These are phyloP conservation scores for Poecile atricapillus DNA, from an alignment of 2,113 vertebrate genomes.

Conservation along the genomic window DNA sequence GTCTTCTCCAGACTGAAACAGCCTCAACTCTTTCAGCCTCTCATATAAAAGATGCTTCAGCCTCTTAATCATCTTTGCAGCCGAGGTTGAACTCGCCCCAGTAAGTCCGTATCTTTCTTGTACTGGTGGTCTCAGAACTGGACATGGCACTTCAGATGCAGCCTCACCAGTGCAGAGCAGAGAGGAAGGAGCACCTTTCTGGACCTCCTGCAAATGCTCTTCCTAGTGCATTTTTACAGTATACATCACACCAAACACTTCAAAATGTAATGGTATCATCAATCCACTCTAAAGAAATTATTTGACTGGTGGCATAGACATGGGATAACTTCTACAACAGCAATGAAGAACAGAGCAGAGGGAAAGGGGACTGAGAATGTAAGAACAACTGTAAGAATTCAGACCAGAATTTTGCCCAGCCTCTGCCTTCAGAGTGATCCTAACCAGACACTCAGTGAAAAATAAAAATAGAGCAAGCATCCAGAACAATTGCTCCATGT, in stretches of 20 bases:
- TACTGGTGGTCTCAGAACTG: not conserved
- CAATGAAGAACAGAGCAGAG: not conserved
- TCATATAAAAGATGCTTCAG: not conserved
- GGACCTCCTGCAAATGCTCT: not conserved
- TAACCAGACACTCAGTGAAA: not conserved
- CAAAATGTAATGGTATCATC: not conserved
- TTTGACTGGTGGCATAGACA: not conserved
- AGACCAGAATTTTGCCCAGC: not conserved
- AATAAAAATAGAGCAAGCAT: not conserved
- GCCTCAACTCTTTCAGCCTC: not conserved
- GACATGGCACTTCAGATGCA: not conserved
- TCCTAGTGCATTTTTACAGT: not conserved
- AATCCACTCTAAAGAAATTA: not conserved
- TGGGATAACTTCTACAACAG: not conserved
- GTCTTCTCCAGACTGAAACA: not conserved
- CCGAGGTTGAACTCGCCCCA: fast-evolving
- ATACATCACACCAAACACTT: not conserved
- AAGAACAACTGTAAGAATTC: not conserved
- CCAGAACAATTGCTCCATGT: not conserved
- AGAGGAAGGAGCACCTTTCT: not conserved
- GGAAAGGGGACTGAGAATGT: not conserved
- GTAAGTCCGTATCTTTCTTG: not conserved
- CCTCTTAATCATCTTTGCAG: not conserved
- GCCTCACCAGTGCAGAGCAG: not conserved
- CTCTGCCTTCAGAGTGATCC: not conserved